Evolutionary conservation across 37 sponge, comb jelly and placozoan species (phyloP), one percentile per base, ranked within the genome.

Genomic region (Axinella damicornis): DNA sequence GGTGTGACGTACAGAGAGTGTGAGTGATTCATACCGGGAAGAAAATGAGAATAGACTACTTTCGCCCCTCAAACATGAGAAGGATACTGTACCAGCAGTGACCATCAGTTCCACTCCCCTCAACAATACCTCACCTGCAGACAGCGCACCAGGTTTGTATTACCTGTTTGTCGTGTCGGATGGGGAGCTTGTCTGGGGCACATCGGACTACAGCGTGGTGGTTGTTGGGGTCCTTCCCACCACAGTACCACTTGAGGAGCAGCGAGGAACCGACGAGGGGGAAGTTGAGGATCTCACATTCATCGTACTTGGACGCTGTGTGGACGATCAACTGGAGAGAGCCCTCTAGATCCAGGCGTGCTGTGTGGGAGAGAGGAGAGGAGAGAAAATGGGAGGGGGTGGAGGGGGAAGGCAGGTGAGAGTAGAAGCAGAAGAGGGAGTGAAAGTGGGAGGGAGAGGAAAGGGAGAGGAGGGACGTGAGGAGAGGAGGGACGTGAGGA

Each of bases 291-390:
- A 95, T 30, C 19, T 86, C 80, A 78, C 96, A 93, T 24, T 90
- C 89, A 82, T 97, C 96, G 41, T 97, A 97, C 65, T 95, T 95
- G 53, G 93, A 93, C 34, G 98, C 96, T n/a, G 96, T 97, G 86
- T 90, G 94, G 36, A 95, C 78, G 66, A 69, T 82, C 14, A 90
- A 71, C 58, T 86, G 77, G 19, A 88, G 9, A 20, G 81, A 84
- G 5, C 96, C 98, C 28, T 61, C 73, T 31, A 95, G 54, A 22
- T 78, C 34, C 57, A 97, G 59, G 38, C 73, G 35, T 41, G 80
- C 95, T 83, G 56, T 30, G 35, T 37, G 46, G 25, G 55, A 33
- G 65, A 63, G 54, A 5, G 28, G 35, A 6, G 70, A 25, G 31
- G 34, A 58, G 34, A n/a, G 75, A 34, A 17, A 13, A 71, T 18